Conservation (phyloP, 2,888 invertebrate species). For the Subacronicta megacephala region DNA sequence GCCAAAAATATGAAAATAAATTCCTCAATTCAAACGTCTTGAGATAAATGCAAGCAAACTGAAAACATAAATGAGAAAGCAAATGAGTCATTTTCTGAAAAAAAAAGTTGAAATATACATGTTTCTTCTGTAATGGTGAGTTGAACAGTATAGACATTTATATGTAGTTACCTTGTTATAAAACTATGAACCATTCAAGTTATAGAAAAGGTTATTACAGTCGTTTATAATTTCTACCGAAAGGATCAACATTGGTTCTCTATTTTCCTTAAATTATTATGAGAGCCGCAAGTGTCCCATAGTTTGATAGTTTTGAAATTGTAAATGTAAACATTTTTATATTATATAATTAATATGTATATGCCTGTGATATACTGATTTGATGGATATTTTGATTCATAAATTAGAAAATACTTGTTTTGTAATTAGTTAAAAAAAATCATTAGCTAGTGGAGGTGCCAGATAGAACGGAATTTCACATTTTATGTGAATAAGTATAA, state of each 20-base stretch:
- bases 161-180: neutral
- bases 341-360: conserved; percentile 53
- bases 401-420: conserved; percentile 48
- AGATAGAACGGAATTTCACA: conserved; percentile 13
- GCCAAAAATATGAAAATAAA: too few relatives aligned
- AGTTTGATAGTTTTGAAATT: conserved; percentile 38
- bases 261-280: conserved; percentile 5
- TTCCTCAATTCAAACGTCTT: too few relatives aligned
- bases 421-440: conserved; percentile 34
- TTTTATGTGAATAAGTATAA: conserved; percentile 22
- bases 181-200: neutral
- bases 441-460: conserved; percentile 18
- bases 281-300: conserved; percentile 38
- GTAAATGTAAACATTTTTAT: conserved; percentile 47
- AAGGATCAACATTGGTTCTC: conserved; percentile 1
- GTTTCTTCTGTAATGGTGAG: too few relatives aligned
- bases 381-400: conserved; percentile 56
- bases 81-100: too few relatives aligned
- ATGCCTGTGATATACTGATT: conserved; percentile 72
- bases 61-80: too few relatives aligned
- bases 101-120: too few relatives aligned
- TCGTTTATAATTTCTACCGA: neutral
- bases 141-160: too few relatives aligned
- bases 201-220: neutral
- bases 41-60: too few relatives aligned